Base-by-base conservation (phyloP, 2,888 invertebrate genomes). In the Ormyrus pomaceus region DNA sequence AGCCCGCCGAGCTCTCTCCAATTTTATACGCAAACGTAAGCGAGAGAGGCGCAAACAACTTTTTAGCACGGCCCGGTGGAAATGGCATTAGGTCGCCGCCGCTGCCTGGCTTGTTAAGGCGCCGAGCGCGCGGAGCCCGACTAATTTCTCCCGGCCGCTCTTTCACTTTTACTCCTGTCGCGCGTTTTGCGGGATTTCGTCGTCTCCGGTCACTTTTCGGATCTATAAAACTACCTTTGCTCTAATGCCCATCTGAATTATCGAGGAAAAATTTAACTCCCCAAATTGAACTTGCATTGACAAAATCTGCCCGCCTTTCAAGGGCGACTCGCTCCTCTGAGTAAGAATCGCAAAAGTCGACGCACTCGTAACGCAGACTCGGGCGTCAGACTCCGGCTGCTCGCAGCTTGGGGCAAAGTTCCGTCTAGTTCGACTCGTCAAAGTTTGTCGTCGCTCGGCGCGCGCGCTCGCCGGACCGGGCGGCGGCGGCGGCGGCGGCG, bases 401-500 rank as follows among this genome's bases (percentile, higher is more conserved):
- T 1, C 19, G 1, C 19, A 19, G 19, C 19, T 19, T 19, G 19
- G 19, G 19, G 19, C 19, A 19, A 19, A 19, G 19, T 19, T 19
- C 19, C 19, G 19, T 19, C 19, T 19, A 19, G 19, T 19, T 19
- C 19, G 19, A 19, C 19, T 19, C 61, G 58, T 59, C 59, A 79
- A 79, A 79, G 65, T 75, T 79, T 64, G 64, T 66, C 75, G 72
- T 45, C n/a, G 13, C 6, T 19, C 19, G 19, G 19, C 19, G 19
- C 53, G 19, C 13, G 7, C 13, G 61, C 11, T 48, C 10, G 58
- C 56, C 53, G 11, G 53, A 59, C 66, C 19, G 51, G 13, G 19
- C 11, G 55, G 70, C 77, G 79, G 84, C 84, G 13, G 19, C 11
- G 55, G 70, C 77, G 79, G 84, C 84, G 19, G 83, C 80, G 85